phyloP scores from a whole-genome alignment of 2,888 invertebrate species.

The Eilema sororculum region DNA sequence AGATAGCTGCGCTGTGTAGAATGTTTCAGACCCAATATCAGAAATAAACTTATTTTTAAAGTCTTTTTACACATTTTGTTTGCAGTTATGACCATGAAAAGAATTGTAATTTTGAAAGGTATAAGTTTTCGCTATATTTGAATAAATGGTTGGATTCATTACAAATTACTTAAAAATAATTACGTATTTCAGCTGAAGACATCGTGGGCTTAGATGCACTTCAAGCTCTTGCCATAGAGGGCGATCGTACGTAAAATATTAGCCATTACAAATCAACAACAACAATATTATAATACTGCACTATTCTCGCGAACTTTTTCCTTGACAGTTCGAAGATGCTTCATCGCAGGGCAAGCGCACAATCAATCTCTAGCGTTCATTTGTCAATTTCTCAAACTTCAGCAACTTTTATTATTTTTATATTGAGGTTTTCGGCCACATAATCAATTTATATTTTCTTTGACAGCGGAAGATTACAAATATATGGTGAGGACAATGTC shows the following conservation, averaged over 20 bases:
- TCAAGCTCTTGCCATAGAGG: conserved; percentile 71
- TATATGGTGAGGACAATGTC: background rate
- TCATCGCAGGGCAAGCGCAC: no score
- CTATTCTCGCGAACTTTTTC: no score
- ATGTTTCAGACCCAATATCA: no score
- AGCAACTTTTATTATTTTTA: no score
- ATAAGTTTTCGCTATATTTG: background rate
- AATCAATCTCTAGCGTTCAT: no score
- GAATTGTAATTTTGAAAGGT: conserved; percentile 51
- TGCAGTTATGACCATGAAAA: conserved; percentile 60
- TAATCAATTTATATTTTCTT: background rate
- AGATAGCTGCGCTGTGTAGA: no score
- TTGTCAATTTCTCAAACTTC: no score
- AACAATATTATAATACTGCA: no score
- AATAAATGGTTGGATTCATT: background rate
- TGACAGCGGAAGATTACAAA: conserved; percentile 3
- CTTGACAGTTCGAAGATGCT: no score
- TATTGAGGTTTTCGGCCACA: no score
- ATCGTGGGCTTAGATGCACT: conserved; percentile 70
- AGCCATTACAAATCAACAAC: no score
- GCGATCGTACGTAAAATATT: conserved; percentile 58
- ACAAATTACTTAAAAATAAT: background rate
- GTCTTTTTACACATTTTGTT: conserved; percentile 14
- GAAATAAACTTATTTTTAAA: background rate
- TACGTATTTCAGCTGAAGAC: conserved; percentile 61